Evolutionary conservation across 2,888 invertebrate genomes (phyloP).

Genomic region (Pammene aurita): DNA sequence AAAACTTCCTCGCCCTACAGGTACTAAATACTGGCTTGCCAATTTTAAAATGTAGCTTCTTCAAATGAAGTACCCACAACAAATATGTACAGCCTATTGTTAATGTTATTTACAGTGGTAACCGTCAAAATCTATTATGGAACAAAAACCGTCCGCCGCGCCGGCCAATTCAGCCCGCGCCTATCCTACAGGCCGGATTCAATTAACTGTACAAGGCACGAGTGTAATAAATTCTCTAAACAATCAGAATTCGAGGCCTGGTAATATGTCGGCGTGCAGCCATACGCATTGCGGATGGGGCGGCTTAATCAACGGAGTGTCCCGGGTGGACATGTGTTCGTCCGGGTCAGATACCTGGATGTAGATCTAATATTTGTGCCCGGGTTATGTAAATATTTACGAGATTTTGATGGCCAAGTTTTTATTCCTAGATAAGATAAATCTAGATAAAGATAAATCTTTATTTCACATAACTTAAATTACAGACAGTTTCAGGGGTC

Average conservation of each 20-base stretch:
- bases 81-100: slow-evolving; percentile 36
- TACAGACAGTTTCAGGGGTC: too few species aligned
- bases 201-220: slow-evolving; percentile 82
- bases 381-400: slow-evolving; percentile 13
- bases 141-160: slow-evolving; percentile 31
- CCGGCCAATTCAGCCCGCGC: slow-evolving; percentile 73
- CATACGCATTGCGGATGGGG: slow-evolving; percentile 79
- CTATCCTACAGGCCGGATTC: slow-evolving; percentile 82
- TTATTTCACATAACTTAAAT: too few species aligned
- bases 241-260: slow-evolving; percentile 83
- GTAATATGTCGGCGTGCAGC: slow-evolving; percentile 78
- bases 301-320: slow-evolving; percentile 81
- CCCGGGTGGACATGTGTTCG: slow-evolving; percentile 48
- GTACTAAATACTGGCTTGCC: too few species aligned
- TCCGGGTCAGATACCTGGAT: slow-evolving; percentile 18
- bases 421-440: too few species aligned
- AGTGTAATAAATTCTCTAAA: slow-evolving; percentile 83
- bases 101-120: slow-evolving; percentile 28
- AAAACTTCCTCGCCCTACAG: too few species aligned
- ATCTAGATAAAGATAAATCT: too few species aligned
- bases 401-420: too few species aligned
- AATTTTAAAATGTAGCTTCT: too few species aligned
- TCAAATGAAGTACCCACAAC: too few species aligned
- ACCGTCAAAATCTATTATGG: slow-evolving; percentile 37
- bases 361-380: slow-evolving; percentile 19